These are phyloP conservation scores for Lycaena phlaeas DNA, from an alignment of 2,888 invertebrate species.

Conservation along the genomic window DNA sequence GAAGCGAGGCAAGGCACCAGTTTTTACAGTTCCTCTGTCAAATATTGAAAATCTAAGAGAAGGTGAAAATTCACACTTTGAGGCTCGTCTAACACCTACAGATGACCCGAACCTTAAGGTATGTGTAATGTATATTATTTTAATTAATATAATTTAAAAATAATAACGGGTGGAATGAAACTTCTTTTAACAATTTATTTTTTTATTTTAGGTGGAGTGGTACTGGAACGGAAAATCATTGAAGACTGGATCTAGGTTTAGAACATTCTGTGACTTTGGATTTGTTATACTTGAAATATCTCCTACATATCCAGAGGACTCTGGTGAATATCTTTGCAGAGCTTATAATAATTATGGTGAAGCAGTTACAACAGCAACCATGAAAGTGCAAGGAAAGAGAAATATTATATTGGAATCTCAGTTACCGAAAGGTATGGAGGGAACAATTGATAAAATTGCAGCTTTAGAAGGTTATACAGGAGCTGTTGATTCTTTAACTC, in stretches of 20 bases:
- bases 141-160: too few species aligned
- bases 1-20: conserved; percentile 87
- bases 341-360: conserved; percentile 92
- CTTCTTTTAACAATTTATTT: conserved; percentile 7
- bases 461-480: conserved; percentile 90
- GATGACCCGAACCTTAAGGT: conserved; percentile 91
- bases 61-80: conserved; percentile 93
- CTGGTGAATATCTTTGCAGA: conserved; percentile 92
- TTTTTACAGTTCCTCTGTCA: conserved; percentile 90
- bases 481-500: conserved; percentile 75
- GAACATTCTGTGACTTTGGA: conserved; percentile 98
- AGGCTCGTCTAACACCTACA: conserved; percentile 89
- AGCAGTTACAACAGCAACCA: conserved; percentile 89
- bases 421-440: conserved; percentile 93
- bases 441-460: conserved; percentile 93
- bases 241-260: conserved; percentile 91
- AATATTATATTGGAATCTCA: conserved; percentile 94
- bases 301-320: conserved; percentile 96
- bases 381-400: conserved; percentile 93
- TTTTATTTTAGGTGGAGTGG: conserved; percentile 83
- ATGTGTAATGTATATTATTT: conserved; percentile 18
- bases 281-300: conserved; percentile 98
- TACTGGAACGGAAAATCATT: conserved; percentile 94
- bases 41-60: conserved; percentile 90
- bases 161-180: neutral